Base-by-base conservation (phyloP, 1,140 invertebrate genomes). In the Cecropterus lyciades region DNA sequence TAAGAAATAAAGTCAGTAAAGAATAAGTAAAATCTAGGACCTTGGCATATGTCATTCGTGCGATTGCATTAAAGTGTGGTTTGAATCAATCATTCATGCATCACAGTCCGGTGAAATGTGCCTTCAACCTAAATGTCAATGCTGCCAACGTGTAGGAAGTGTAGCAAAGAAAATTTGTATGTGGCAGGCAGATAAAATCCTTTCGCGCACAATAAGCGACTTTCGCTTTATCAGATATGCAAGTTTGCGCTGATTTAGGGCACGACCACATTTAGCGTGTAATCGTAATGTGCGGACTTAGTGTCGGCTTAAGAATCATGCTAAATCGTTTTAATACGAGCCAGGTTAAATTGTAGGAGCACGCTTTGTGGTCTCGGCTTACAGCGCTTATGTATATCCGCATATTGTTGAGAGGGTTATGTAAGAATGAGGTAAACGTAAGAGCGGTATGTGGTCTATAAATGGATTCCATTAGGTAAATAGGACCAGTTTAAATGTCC, bases 161-260 rank as follows among this genome's bases (percentile, higher is more conserved):
- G 37, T 17, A 52, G 33, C 49, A 52, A 53, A 53, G 60, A 64
- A 64, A 64, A 64, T 64, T 64, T 64, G 60, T 64, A 64, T 53
- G 60, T 63, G 17, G 60, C 49, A 27, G 13, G 51, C 49, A 64
- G 60, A 64, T 64, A 64, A 64, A 53, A 53, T 64, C 60, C 60
- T 52, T 63, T 43, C 59, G 59, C 59, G 46, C 59, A 52, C 60
- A 63, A 51, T 52, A 63, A 52, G 48, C 37, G 17, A 63, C 60
- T 52, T 63, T 63, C 60, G 49, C 60, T 63, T 63, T 30, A 63
- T 63, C 48, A 63, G 60, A 63, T 63, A 63, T 63, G 60, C 60
- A 63, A 63, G 48, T 63, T 51, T 40, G 60, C 42, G 10, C 48
- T 63, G 60, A 63, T 63, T 63, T 63, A 63, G 60, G 60, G 60